These are phyloP conservation scores for Muschampia plurimacula DNA, from an alignment of 2,888 invertebrate species.

Conservation along the genomic window DNA sequence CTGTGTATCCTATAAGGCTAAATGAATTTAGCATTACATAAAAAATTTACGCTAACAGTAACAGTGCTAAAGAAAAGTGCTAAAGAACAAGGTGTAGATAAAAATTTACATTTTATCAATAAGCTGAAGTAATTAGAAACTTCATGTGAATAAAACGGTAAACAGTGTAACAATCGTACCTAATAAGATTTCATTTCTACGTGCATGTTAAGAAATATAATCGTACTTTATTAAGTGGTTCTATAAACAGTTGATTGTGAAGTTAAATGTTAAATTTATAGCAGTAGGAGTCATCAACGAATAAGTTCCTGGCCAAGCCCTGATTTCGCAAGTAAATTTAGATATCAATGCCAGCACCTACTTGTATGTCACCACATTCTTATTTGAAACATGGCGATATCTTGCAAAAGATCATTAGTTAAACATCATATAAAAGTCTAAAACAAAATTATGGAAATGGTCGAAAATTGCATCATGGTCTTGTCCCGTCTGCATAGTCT, in stretches of 20 bases:
- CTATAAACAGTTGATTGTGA: background rate
- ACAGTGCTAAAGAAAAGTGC: background rate
- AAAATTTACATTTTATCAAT: background rate
- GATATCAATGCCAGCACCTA: background rate
- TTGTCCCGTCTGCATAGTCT: background rate
- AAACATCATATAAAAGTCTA: background rate
- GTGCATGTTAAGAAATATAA: background rate
- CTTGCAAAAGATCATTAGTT: conserved; percentile 1
- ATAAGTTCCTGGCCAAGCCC: background rate
- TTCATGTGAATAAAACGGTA: background rate
- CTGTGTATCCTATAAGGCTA: too few relatives aligned
- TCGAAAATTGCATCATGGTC: conserved; percentile 6
- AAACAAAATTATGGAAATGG: conserved; percentile 28
- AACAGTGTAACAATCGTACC: background rate
- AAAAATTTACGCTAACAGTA: too few relatives aligned
- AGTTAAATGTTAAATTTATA: background rate
- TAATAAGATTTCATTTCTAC: background rate
- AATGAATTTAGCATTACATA: too few relatives aligned
- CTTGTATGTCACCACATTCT: background rate
- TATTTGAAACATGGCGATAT: background rate
- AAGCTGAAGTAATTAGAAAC: background rate
- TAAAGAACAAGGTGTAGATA: background rate
- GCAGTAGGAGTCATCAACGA: background rate
- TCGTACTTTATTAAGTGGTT: background rate
- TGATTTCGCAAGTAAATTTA: background rate